phyloP scores from a whole-genome alignment of 1,140 invertebrate genomes.

The Calliphora vicina region DNA sequence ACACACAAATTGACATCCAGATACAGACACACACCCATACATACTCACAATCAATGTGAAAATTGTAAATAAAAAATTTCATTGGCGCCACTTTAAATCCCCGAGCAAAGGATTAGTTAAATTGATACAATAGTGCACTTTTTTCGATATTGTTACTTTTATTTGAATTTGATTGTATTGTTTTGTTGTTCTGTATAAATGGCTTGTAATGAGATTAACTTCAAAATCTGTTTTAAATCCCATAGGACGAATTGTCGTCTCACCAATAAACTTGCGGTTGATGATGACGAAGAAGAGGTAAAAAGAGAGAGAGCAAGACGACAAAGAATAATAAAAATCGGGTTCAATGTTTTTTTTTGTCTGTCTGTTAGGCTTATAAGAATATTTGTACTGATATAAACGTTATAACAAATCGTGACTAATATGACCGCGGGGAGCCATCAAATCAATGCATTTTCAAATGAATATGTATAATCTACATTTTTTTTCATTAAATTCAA shows the following conservation, averaged over 20 bases:
- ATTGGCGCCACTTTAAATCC: background rate
- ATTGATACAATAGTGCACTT: background rate
- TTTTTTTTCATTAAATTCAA: slow-evolving; percentile 24
- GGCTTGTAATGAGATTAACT: background rate
- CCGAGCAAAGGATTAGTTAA: background rate
- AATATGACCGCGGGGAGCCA: slow-evolving; percentile 34
- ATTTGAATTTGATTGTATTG: background rate
- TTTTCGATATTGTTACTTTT: background rate
- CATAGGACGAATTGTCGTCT: background rate
- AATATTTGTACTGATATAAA: background rate
- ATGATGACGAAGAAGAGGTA: background rate
- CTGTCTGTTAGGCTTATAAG: too few species aligned
- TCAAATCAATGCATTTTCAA: slow-evolving; percentile 32
- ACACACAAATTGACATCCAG: background rate
- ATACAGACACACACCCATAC: background rate
- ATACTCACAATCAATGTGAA: too few species aligned
- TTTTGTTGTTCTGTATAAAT: background rate
- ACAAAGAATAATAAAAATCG: background rate
- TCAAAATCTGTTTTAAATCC: background rate
- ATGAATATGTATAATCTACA: background rate
- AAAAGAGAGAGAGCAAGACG: background rate
- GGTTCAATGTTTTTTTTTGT: background rate
- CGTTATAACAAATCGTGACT: slow-evolving; percentile 36
- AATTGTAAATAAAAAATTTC: background rate
- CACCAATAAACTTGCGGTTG: background rate